Evolutionary conservation across 2,797 vertebrate genomes (phyloP).

Genomic region (Aselliscus stoliczkanus): DNA sequence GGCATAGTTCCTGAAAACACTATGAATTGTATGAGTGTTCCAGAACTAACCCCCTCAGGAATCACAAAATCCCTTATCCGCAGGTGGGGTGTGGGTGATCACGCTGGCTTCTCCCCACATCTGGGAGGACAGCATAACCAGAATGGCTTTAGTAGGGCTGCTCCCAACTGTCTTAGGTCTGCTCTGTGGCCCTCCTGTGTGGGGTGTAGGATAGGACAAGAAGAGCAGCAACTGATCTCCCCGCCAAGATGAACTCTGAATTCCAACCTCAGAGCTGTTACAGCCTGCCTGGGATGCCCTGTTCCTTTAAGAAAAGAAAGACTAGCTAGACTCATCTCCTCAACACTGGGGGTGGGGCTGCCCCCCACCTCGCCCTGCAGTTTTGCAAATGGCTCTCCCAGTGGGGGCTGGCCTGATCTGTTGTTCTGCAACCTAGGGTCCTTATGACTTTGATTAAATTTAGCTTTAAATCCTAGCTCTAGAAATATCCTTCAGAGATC

Average conservation of each 20-base stretch:
- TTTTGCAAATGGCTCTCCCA: background rate
- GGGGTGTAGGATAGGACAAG: background rate
- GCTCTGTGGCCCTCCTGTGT: background rate
- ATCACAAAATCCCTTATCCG: rapidly evolving
- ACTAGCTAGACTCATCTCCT: background rate
- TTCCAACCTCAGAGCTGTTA: background rate
- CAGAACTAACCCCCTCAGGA: too few species aligned
- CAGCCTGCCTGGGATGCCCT: too few species aligned
- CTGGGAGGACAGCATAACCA: background rate
- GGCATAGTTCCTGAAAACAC: background rate
- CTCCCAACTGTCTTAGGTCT: background rate
- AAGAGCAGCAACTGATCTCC: too few species aligned
- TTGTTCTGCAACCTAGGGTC: too few species aligned
- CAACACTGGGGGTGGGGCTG: too few species aligned
- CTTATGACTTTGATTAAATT: too few species aligned
- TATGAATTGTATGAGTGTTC: background rate
- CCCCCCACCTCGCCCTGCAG: background rate
- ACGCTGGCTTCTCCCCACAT: background rate
- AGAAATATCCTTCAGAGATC: too few species aligned
- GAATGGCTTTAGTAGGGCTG: background rate
- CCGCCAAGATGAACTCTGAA: background rate
- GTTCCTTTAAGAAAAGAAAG: background rate
- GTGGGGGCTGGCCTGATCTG: background rate
- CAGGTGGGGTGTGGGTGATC: background rate
- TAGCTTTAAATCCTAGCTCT: too few species aligned